These are phyloP conservation scores for Misgurnus mizolepis DNA, from an alignment of 2,113 vertebrate genomes.

Conservation along the genomic window DNA sequence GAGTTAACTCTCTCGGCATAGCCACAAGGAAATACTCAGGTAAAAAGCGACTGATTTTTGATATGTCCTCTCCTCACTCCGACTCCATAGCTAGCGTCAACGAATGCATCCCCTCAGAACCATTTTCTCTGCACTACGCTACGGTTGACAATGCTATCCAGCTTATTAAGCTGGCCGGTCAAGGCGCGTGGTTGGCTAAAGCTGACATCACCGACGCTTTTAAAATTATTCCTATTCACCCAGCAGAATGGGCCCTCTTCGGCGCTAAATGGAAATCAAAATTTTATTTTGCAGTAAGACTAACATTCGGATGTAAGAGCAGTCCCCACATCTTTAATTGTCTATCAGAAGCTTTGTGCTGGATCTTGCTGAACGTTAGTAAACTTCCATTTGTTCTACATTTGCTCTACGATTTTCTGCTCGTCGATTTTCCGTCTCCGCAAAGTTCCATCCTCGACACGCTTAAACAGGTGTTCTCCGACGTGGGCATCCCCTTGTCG, in stretches of 20 bases:
- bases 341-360: background rate
- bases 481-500: too few species aligned
- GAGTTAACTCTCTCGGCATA: background rate
- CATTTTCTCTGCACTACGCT: background rate
- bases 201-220: background rate
- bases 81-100: background rate
- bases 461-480: too few species aligned
- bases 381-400: background rate
- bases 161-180: background rate
- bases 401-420: background rate
- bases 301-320: background rate
- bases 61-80: background rate
- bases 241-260: background rate
- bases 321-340: background rate
- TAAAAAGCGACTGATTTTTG: background rate
- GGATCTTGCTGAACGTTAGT: background rate
- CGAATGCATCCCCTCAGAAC: background rate
- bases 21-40: background rate
- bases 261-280: background rate
- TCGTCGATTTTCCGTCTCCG: too few species aligned
- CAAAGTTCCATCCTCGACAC: too few species aligned
- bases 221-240: background rate
- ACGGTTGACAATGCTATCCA: background rate
- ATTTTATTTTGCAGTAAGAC: background rate
- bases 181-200: background rate